A percentile compares a stretch with the other conserved stretches of the same genome.
Conservation (phyloP, 2,888 invertebrate species). For the Cancer borealis region DNA sequence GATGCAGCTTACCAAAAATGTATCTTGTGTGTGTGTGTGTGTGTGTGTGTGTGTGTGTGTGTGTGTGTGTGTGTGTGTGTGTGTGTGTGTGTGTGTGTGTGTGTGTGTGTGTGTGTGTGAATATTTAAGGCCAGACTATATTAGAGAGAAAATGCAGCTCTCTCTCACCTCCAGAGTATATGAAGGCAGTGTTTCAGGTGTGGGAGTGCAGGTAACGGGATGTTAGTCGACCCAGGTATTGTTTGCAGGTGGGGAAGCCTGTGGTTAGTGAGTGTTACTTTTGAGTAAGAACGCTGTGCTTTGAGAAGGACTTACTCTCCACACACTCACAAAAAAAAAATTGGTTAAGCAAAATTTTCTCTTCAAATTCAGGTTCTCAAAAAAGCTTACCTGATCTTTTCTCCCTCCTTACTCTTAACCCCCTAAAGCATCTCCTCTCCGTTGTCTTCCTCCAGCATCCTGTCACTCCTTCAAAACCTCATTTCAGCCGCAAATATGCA, state of each 20-base stretch:
- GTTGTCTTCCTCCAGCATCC: not conserved
- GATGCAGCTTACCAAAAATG: not conserved
- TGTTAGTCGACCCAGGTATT: not conserved
- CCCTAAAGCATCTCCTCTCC: not conserved
- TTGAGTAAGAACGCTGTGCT: not conserved
- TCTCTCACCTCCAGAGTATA: not conserved
- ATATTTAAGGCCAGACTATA: not conserved
- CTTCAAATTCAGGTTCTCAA: not conserved
- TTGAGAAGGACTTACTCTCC: not conserved
- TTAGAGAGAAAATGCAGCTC: not conserved
- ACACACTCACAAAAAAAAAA: not conserved
- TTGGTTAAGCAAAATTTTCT: not conserved
- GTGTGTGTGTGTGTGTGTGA: not conserved
- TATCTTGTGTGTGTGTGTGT: not conserved
- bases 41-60: not conserved
- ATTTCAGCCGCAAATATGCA: not conserved
- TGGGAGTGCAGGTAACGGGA: not conserved
- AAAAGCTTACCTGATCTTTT: not conserved
- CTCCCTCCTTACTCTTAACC: not conserved
- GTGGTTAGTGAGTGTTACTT: not conserved
- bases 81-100: not conserved
- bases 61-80: not conserved
- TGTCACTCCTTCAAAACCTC: not conserved
- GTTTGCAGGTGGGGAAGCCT: not conserved
- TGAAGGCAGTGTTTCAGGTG: constrained; percentile 9